Conservation (phyloP, 1,140 invertebrate genomes). For the Euura lappo region DNA sequence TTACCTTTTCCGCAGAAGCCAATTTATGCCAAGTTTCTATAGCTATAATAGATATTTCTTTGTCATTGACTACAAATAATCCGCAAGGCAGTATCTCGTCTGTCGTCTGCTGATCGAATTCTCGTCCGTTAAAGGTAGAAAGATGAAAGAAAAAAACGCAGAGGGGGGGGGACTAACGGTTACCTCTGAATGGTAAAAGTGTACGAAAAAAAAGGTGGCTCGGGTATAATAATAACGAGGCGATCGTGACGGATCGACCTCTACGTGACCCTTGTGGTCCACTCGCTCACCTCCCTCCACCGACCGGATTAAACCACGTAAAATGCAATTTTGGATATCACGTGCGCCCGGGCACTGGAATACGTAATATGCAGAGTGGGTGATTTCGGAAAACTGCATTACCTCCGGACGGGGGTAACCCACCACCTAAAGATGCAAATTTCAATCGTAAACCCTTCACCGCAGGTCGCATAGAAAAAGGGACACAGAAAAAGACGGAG, state of each 20-base stretch:
- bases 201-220: too few relatives aligned
- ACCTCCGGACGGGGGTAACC: neutral
- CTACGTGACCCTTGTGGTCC: neutral
- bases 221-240: too few relatives aligned
- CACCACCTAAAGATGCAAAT: neutral
- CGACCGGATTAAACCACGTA: neutral
- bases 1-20: neutral
- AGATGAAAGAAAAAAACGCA: too few relatives aligned
- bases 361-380: neutral
- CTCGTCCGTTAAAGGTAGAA: too few relatives aligned
- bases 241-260: neutral
- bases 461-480: too few relatives aligned
- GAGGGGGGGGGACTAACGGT: too few relatives aligned
- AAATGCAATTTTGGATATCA: neutral
- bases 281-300: neutral
- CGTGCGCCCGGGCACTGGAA: neutral
- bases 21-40: neutral
- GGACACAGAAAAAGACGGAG: too few relatives aligned
- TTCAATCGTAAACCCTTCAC: constrained; percentile 1
- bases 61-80: neutral
- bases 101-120: neutral
- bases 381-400: neutral
- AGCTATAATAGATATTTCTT: neutral
- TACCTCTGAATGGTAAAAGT: too few relatives aligned
- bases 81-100: too few relatives aligned